Evolutionary conservation across 2,888 invertebrate genomes (phyloP).

Genomic region (Mechanitis mazaeus): DNA sequence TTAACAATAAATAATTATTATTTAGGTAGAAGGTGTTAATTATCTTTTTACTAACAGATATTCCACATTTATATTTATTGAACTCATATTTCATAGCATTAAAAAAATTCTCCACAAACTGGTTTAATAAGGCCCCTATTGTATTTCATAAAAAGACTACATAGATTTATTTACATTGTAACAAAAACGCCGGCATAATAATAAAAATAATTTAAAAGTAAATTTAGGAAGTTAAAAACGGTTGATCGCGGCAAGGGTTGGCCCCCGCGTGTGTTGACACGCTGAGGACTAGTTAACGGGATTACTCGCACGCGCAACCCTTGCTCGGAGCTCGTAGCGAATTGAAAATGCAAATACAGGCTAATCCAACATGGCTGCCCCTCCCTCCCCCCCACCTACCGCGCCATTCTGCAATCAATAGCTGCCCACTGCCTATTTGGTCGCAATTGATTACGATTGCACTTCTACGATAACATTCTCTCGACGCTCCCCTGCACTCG

Average conservation of each 20-base stretch:
- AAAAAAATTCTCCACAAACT: neutral
- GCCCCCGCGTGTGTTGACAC: constrained; percentile 25
- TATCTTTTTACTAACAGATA: neutral
- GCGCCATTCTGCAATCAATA: constrained; percentile 22
- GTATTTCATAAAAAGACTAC: constrained; percentile 11
- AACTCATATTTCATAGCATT: neutral
- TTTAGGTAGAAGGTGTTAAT: no score
- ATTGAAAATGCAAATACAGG: constrained; percentile 62
- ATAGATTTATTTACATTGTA: constrained; percentile 27
- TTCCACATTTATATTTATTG: neutral
- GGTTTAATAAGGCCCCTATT: constrained; percentile 12
- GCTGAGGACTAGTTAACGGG: constrained; percentile 41
- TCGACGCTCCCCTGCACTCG: constrained; percentile 20
- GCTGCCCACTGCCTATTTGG: constrained; percentile 15
- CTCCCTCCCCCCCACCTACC: constrained; percentile 17
- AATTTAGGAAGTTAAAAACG: constrained; percentile 24
- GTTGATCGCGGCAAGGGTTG: neutral
- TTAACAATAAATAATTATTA: no score
- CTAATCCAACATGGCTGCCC: constrained; percentile 53
- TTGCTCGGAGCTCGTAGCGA: constrained; percentile 30
- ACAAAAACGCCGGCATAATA: constrained; percentile 18
- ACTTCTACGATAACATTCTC: constrained; percentile 23
- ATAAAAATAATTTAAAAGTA: constrained; percentile 32
- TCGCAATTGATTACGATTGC: constrained; percentile 28
- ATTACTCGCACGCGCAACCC: constrained; percentile 44